Conservation (phyloP, 2,113 vertebrate species). For the Cisticola juncidis region DNA sequence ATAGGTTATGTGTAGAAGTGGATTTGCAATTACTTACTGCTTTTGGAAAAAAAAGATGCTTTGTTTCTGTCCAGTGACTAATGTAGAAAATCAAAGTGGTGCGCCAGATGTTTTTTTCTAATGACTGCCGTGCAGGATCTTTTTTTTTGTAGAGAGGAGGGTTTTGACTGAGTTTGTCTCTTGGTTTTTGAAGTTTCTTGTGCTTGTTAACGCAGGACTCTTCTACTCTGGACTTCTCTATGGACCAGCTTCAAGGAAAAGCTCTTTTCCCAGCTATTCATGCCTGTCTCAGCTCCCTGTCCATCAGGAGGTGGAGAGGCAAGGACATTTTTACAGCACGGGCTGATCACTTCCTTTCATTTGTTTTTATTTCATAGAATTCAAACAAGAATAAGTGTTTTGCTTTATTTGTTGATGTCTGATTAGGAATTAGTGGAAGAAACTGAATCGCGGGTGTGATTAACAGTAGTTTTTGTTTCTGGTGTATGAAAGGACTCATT, state of each 20-base stretch:
- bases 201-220: neutral
- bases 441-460: slow-evolving; percentile 50
- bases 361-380: slow-evolving; percentile 41
- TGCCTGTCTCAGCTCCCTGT: neutral
- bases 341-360: neutral
- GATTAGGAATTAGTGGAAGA: slow-evolving; percentile 57
- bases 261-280: neutral
- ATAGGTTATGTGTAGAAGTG: slow-evolving; percentile 52
- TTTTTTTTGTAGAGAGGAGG: neutral
- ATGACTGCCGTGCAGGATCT: slow-evolving; percentile 15
- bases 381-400: slow-evolving; percentile 56
- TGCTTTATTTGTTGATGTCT: slow-evolving; percentile 52
- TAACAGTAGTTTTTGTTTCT: slow-evolving; percentile 50
- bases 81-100: slow-evolving; percentile 33
- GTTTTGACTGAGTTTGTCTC: neutral
- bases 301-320: neutral
- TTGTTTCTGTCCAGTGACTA: slow-evolving; percentile 39
- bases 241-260: neutral
- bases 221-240: neutral
- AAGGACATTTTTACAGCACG: neutral
- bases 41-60: slow-evolving; percentile 13
- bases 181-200: slow-evolving; percentile 29
- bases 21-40: slow-evolving; percentile 58
- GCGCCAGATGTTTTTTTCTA: slow-evolving; percentile 46
- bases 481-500: slow-evolving; percentile 54